These are phyloP conservation scores for Villa cingulata DNA, from an alignment of 2,888 invertebrate species.

Conservation along the genomic window DNA sequence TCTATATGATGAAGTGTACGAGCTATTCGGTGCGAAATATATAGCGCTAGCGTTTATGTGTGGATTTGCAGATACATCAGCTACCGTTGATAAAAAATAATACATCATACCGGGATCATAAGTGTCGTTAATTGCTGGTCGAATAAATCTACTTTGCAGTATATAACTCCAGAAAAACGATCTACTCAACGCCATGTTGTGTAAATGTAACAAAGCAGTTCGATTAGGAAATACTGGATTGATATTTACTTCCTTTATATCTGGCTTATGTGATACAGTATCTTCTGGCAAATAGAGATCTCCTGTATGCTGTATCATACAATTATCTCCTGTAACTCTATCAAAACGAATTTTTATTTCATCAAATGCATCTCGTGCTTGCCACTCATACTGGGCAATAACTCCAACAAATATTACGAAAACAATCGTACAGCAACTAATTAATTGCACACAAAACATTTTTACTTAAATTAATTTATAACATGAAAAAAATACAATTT, in stretches of 20 bases:
- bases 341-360: constrained; percentile 73
- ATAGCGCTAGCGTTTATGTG: constrained; percentile 85
- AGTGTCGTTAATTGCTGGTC: constrained; percentile 80
- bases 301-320: constrained; percentile 70
- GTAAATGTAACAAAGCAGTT: constrained; percentile 81
- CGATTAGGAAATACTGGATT: constrained; percentile 91
- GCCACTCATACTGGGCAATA: constrained; percentile 85
- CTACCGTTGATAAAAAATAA: constrained; percentile 85
- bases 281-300: constrained; percentile 75
- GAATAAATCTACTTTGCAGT: constrained; percentile 75
- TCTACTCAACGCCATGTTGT: constrained; percentile 91
- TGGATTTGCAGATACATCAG: constrained; percentile 87
- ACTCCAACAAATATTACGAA: constrained; percentile 42
- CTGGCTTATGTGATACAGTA: constrained; percentile 79
- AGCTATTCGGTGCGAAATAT: constrained; percentile 87
- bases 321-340: constrained; percentile 74
- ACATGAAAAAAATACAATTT: too few species aligned
- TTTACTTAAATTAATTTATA: not conserved
- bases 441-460: constrained; percentile 26
- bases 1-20: constrained; percentile 85
- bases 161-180: constrained; percentile 95
- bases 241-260: constrained; percentile 85
- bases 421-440: constrained; percentile 30
- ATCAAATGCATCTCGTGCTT: constrained; percentile 77
- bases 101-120: constrained; percentile 98